Evolutionary conservation across 2,888 invertebrate genomes (phyloP).

Genomic region (Drosophila nigricruria): DNA sequence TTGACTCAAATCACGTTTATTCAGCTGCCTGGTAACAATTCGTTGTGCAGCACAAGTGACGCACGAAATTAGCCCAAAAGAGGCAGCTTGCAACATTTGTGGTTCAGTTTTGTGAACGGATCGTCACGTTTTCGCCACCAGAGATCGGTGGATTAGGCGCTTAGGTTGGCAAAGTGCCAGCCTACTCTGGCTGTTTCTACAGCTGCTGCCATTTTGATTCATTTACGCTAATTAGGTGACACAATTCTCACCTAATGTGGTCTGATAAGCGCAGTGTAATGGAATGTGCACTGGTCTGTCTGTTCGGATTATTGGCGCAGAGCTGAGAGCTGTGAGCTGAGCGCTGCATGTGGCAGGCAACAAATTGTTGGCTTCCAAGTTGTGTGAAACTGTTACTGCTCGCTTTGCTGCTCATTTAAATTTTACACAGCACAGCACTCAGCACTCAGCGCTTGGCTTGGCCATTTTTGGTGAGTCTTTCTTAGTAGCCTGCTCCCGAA

Average conservation of each 20-base stretch:
- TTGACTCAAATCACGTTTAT: slow-evolving; percentile 37
- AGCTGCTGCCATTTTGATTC: slow-evolving; percentile 64
- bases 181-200: background rate
- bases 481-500: slow-evolving; percentile 65
- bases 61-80: slow-evolving; percentile 70
- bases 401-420: slow-evolving; percentile 68
- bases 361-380: slow-evolving; percentile 57
- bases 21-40: slow-evolving; percentile 21
- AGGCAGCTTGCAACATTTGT: slow-evolving; percentile 50
- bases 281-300: slow-evolving; percentile 41
- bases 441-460: slow-evolving; percentile 43
- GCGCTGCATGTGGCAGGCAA: slow-evolving; percentile 37
- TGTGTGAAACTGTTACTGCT: slow-evolving; percentile 42
- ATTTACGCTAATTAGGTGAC: slow-evolving; percentile 85
- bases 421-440: slow-evolving; percentile 63
- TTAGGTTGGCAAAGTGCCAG: slow-evolving; percentile 45
- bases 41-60: slow-evolving; percentile 47
- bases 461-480: slow-evolving; percentile 73
- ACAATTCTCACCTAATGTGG: slow-evolving; percentile 84
- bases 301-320: slow-evolving; percentile 21
- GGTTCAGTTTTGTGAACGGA: slow-evolving; percentile 44
- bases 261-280: slow-evolving; percentile 63
- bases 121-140: slow-evolving; percentile 66
- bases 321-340: background rate
- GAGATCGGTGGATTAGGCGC: slow-evolving; percentile 67